A percentile compares a stretch with the other conserved stretches of the same genome.
Evolutionary conservation across 1,140 invertebrate species (phyloP).

Genomic region (Drosophila ananassae): DNA sequence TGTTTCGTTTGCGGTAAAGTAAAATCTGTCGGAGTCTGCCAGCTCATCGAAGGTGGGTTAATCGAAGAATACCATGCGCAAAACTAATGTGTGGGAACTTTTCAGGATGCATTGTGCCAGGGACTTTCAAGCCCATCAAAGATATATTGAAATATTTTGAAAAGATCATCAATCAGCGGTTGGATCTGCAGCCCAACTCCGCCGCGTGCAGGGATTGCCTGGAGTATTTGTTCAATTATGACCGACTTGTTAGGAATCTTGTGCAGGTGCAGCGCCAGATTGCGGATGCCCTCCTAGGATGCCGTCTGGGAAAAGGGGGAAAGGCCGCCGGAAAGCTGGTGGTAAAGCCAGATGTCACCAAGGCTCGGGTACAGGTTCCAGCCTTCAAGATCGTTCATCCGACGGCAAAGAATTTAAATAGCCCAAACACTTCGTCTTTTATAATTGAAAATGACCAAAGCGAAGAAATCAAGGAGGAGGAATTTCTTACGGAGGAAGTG

Average conservation of each 20-base stretch:
- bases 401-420: neutral
- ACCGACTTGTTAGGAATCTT: slow-evolving; percentile 61
- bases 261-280: slow-evolving; percentile 69
- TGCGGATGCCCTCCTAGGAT: slow-evolving; percentile 54
- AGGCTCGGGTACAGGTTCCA: slow-evolving; percentile 27
- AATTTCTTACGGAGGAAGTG: slow-evolving; percentile 30
- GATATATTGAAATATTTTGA: slow-evolving; percentile 69
- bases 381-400: slow-evolving; percentile 30
- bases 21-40: slow-evolving; percentile 65
- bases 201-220: slow-evolving; percentile 60
- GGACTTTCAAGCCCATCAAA: slow-evolving; percentile 70
- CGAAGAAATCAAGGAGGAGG: slow-evolving; percentile 18
- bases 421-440: neutral
- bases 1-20: slow-evolving; percentile 69
- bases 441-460: neutral
- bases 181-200: slow-evolving; percentile 56
- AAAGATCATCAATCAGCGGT: slow-evolving; percentile 65
- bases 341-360: slow-evolving; percentile 29
- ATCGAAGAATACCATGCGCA: neutral
- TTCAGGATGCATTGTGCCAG: slow-evolving; percentile 68
- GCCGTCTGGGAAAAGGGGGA: slow-evolving; percentile 41
- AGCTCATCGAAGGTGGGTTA: slow-evolving; percentile 60
- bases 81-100: slow-evolving; percentile 1
- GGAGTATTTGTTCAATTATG: slow-evolving; percentile 68
- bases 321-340: neutral